Percentiles rank a stretch among this genome's conserved stretches.
Conservation (phyloP, 1,140 invertebrate species). For the Cydia fagiglandana region DNA sequence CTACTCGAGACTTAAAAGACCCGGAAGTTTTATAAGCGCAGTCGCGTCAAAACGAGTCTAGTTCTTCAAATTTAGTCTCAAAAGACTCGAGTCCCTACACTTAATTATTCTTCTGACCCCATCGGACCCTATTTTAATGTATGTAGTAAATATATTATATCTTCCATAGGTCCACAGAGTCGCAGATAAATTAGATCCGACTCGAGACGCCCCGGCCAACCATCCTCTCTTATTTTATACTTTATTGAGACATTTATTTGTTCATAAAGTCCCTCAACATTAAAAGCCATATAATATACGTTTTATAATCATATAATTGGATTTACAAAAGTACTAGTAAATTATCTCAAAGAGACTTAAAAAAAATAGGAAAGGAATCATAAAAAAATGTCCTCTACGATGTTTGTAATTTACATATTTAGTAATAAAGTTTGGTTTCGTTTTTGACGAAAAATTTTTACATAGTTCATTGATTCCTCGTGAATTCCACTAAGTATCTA, state of each 20-base stretch:
- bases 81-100: too few relatives aligned
- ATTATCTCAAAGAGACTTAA: too few relatives aligned
- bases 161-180: background rate
- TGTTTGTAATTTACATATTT: background rate
- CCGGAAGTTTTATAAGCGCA: too few relatives aligned
- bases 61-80: too few relatives aligned
- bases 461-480: too few relatives aligned
- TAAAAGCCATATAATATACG: background rate
- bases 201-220: background rate
- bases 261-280: background rate
- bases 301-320: constrained; percentile 12
- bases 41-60: too few relatives aligned
- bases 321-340: background rate
- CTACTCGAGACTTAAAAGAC: too few relatives aligned
- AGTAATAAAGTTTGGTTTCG: too few relatives aligned
- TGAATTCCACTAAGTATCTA: too few relatives aligned
- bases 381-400: background rate
- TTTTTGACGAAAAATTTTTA: too few relatives aligned
- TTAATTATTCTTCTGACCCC: too few relatives aligned
- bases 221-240: constrained; percentile 11
- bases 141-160: background rate
- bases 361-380: too few relatives aligned
- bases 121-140: background rate
- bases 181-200: constrained; percentile 8
- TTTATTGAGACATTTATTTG: constrained; percentile 22